Evolutionary conservation across 2,888 invertebrate species (phyloP).

Genomic region (Sesia bembeciformis): DNA sequence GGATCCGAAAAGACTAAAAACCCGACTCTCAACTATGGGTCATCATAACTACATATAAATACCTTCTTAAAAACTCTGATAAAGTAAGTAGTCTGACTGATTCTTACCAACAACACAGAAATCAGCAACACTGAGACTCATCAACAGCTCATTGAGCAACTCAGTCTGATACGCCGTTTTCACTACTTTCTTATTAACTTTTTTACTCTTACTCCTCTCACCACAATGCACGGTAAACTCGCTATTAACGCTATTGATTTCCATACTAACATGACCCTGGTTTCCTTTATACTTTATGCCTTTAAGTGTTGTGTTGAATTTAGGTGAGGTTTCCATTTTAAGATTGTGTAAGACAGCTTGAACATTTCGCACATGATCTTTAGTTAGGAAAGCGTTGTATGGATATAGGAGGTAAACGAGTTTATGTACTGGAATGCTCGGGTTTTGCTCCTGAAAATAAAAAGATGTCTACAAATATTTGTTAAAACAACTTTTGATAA

Average conservation of each 20-base stretch:
- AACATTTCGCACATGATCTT: constrained; percentile 83
- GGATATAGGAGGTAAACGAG: constrained; percentile 88
- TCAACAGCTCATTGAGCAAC: constrained; percentile 83
- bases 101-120: constrained; percentile 84
- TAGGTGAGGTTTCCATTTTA: constrained; percentile 44
- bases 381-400: constrained; percentile 83
- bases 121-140: constrained; percentile 87
- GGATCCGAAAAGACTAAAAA: too few relatives aligned
- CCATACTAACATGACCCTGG: constrained; percentile 51
- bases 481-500: too few relatives aligned
- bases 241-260: constrained; percentile 46
- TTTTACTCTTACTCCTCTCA: constrained; percentile 24
- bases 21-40: too few relatives aligned
- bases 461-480: not conserved
- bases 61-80: not conserved
- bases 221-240: constrained; percentile 58
- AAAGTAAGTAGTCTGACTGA: not conserved
- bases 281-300: constrained; percentile 38
- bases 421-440: constrained; percentile 78
- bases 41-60: too few relatives aligned
- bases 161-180: constrained; percentile 86
- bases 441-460: constrained; percentile 79
- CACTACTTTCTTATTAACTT: constrained; percentile 54
- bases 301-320: constrained; percentile 29
- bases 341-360: constrained; percentile 81